Conservation (phyloP, 1,140 invertebrate genomes). For the Aphelenchoides fujianensis region DNA sequence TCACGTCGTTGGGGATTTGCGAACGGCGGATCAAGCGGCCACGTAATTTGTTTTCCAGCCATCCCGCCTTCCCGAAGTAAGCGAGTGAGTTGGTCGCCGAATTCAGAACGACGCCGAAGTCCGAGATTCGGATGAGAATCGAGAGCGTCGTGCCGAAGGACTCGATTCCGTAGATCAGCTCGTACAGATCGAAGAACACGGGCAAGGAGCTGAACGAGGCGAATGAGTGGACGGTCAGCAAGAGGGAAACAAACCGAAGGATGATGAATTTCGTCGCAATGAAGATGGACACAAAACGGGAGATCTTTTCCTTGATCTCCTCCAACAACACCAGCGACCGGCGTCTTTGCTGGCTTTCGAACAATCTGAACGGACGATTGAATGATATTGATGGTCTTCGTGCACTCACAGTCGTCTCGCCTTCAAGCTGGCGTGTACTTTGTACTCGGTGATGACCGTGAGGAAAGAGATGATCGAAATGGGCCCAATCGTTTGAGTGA, state of each 20-base stretch:
- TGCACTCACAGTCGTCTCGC: conserved; percentile 40
- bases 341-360: conserved; percentile 47
- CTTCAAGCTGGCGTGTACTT: conserved; percentile 45
- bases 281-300: conserved; percentile 47
- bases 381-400: neutral
- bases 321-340: conserved; percentile 45
- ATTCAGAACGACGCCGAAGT: conserved; percentile 49
- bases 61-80: conserved; percentile 42
- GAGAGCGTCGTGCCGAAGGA: conserved; percentile 46
- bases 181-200: conserved; percentile 50
- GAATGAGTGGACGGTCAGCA: neutral
- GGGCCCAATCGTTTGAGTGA: conserved; percentile 43
- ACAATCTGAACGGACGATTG: conserved; percentile 38
- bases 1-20: neutral
- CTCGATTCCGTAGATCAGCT: conserved; percentile 46
- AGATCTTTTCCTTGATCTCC: conserved; percentile 46
- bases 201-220: conserved; percentile 36
- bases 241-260: conserved; percentile 33
- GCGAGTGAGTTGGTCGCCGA: conserved; percentile 49
- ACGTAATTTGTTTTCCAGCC: conserved; percentile 33
- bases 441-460: conserved; percentile 45
- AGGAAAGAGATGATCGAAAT: conserved; percentile 35
- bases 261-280: conserved; percentile 51
- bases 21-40: conserved; percentile 22
- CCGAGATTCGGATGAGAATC: conserved; percentile 45